Conservation (phyloP, 2,113 vertebrate species). For the Okapia johnstoni region DNA sequence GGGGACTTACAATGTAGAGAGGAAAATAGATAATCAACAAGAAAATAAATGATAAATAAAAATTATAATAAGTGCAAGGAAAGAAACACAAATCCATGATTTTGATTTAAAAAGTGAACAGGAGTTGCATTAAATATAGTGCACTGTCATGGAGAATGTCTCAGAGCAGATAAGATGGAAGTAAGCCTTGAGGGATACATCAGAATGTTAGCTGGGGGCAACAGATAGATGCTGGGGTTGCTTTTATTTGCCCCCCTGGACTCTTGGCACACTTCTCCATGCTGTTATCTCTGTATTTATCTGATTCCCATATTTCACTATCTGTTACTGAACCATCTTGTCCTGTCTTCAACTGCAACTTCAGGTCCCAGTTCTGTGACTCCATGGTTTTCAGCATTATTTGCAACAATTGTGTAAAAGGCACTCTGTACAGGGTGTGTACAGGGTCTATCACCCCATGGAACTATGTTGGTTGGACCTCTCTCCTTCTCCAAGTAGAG, state of each 20-base stretch:
- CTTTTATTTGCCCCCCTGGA: background rate
- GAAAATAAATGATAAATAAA: background rate
- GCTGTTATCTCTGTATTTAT: background rate
- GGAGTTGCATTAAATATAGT: background rate
- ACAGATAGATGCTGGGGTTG: background rate
- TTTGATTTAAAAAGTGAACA: background rate
- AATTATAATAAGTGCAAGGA: background rate
- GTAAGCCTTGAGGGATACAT: background rate
- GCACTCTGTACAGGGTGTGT: background rate
- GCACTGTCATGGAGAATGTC: background rate
- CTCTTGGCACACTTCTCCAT: background rate
- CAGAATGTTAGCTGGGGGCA: background rate
- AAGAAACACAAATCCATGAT: background rate
- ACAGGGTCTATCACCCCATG: background rate
- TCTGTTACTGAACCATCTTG: background rate
- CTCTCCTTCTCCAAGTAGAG: background rate
- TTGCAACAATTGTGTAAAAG: background rate
- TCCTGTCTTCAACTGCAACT: background rate
- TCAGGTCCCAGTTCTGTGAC: background rate
- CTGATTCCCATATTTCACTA: background rate
- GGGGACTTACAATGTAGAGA: background rate
- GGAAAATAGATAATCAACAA: background rate
- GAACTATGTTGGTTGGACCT: background rate
- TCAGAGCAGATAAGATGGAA: background rate
- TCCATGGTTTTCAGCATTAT: background rate